Percentiles rank a stretch among this genome's conserved stretches.
Evolutionary conservation across 2,113 vertebrate genomes (phyloP).

Genomic region (Solenodon paradoxus): DNA sequence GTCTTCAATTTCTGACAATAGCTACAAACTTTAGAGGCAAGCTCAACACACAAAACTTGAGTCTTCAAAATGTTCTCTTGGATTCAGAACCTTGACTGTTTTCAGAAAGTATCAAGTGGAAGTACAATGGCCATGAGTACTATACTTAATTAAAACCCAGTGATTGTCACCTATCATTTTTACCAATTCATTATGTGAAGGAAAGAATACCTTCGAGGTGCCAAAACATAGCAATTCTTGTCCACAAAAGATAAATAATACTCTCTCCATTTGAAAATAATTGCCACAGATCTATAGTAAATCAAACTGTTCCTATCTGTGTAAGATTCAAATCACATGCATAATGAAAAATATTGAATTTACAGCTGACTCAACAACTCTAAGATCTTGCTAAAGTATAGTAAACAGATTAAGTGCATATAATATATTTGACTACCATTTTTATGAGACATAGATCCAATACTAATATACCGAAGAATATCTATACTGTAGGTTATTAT

Average conservation of each 20-base stretch:
- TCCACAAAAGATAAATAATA: background rate
- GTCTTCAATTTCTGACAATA: background rate
- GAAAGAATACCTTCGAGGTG: fast-evolving
- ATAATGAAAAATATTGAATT: background rate
- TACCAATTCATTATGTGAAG: background rate
- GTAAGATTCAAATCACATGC: background rate
- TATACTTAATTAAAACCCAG: background rate
- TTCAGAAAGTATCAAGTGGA: background rate
- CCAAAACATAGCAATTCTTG: no score
- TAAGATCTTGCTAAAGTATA: background rate
- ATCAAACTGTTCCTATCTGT: background rate
- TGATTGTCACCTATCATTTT: background rate
- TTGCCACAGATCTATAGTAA: background rate
- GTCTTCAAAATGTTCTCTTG: background rate
- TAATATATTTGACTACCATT: background rate
- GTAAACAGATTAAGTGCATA: background rate
- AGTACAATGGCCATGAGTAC: background rate
- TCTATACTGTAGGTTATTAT: background rate
- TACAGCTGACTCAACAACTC: background rate
- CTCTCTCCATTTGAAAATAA: background rate
- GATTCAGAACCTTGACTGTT: background rate
- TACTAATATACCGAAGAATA: background rate
- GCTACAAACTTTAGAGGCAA: background rate
- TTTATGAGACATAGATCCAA: background rate
- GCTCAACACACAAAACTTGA: background rate